Evolutionary conservation across 2,797 vertebrate species (phyloP), one percentile per base, ranked within the genome.

Genomic region (Pseudochaenichthys georgianus): DNA sequence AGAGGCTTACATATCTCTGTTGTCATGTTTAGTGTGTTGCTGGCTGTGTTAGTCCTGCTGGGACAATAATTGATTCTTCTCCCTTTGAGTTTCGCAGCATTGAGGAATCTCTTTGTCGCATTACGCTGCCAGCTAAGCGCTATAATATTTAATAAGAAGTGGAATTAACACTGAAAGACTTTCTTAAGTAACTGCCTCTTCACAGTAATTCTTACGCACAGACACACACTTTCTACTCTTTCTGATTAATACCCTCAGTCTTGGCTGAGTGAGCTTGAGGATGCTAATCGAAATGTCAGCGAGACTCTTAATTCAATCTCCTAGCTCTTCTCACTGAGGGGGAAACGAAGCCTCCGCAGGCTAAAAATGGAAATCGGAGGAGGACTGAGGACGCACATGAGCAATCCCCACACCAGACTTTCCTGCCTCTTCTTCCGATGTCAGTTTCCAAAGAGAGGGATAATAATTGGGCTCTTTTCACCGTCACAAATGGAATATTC

Each of bases 251-350:
- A 90, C 74, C 86, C 84, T 84, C 70, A 77, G 86, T 85, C 80
- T 85, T 78, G 82, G 82, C 87, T 87, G 87, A 91, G 85, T 72
- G 75, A 89, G 85, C 76, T 67, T 70, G 54, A 58, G 87, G 90
- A 92, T 85, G 90, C 86, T 93, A 93, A 94, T 94, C 82, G 80
- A 91, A 94, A 91, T 73, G 83, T 90, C 89, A 93, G 88, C 80
- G 67, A 93, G 89, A 93, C 88, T 85, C 89, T 89, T 93, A 93
- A 94, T 94, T 95, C 83, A 88, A 93, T 94, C 93, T 93, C 83
- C 78, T 63, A 80, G 86, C 83, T 91, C 87, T 77, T 90, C 88
- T 91, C 88, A 89, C 88, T 89, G 89, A 91, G 85, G 80, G 85
- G 80, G 83, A 93, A 93, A 92, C 77, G 77, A 92, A 85, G 84